phyloP scores from a whole-genome alignment of 1,140 invertebrate species.

The Eriocheir sinensis region DNA sequence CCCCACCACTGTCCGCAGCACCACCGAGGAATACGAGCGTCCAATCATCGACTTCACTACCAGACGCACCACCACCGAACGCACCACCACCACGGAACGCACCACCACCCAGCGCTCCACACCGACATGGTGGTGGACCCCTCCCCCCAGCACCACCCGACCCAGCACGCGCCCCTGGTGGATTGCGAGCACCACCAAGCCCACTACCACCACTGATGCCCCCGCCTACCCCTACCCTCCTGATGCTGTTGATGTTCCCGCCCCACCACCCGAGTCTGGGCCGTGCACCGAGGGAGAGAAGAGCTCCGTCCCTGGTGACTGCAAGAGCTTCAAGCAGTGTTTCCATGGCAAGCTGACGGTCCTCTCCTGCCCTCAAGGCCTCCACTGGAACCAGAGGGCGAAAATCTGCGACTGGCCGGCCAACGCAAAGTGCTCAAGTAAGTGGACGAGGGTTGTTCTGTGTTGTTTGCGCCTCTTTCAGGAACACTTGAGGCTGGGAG shows the following conservation, averaged over 20 bases:
- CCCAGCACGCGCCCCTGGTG: background rate
- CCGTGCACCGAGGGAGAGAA: slow-evolving; percentile 14
- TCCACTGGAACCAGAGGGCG: slow-evolving; percentile 84
- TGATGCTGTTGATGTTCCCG: background rate
- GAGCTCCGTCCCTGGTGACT: slow-evolving; percentile 61
- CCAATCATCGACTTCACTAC: slow-evolving; percentile 20
- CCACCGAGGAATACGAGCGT: background rate
- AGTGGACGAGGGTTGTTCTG: slow-evolving; percentile 46
- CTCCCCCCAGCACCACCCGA: slow-evolving; percentile 19
- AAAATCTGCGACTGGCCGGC: slow-evolving; percentile 82
- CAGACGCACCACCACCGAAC: background rate
- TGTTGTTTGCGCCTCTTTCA: background rate
- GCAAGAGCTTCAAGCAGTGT: slow-evolving; percentile 71
- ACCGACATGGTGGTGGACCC: slow-evolving; percentile 54
- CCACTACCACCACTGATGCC: background rate
- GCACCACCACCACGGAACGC: slow-evolving; percentile 9
- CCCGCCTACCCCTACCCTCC: background rate
- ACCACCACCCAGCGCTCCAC: slow-evolving; percentile 52
- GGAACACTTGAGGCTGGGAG: too few species aligned
- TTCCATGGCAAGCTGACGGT: background rate
- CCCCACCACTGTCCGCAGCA: background rate
- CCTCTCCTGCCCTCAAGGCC: slow-evolving; percentile 83
- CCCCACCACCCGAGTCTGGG: background rate
- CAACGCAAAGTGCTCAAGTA: slow-evolving; percentile 61
- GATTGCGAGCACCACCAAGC: background rate